Percentiles rank a stretch among this genome's conserved stretches.
Evolutionary conservation across 2,888 invertebrate genomes (phyloP).

Genomic region (Yponomeuta cagnagella): DNA sequence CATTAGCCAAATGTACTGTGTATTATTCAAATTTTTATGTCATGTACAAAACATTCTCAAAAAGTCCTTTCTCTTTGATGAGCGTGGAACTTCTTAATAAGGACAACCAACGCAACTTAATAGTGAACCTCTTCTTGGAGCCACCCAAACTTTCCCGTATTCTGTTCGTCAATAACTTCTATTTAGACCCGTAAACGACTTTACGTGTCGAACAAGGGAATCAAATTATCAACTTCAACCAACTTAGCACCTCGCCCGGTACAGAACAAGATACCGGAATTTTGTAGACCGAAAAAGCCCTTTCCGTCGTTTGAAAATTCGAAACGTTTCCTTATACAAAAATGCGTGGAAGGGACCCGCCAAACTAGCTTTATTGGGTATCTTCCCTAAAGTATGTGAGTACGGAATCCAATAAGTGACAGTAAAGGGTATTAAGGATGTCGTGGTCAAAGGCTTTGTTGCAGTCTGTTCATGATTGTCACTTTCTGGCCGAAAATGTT

Average conservation of each 20-base stretch:
- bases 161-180: constrained; percentile 56
- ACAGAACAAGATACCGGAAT: constrained; percentile 52
- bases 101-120: constrained; percentile 33
- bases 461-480: constrained; percentile 44
- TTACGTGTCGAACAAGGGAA: constrained; percentile 71
- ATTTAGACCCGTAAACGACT: constrained; percentile 67
- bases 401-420: constrained; percentile 68
- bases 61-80: not conserved
- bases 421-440: constrained; percentile 59
- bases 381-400: constrained; percentile 62
- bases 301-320: constrained; percentile 64
- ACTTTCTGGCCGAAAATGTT: constrained; percentile 17
- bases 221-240: constrained; percentile 70
- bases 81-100: constrained; percentile 29
- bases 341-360: constrained; percentile 52
- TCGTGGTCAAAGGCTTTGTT: constrained; percentile 38
- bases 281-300: constrained; percentile 45
- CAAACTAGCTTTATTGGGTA: constrained; percentile 70
- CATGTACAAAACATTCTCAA: not conserved
- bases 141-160: constrained; percentile 50
- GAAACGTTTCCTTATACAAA: constrained; percentile 55
- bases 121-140: constrained; percentile 43
- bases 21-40: no score
- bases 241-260: constrained; percentile 63
- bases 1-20: not conserved